Base-by-base conservation (phyloP, 2,113 vertebrate species). In the Hyperopisus bebe region DNA sequence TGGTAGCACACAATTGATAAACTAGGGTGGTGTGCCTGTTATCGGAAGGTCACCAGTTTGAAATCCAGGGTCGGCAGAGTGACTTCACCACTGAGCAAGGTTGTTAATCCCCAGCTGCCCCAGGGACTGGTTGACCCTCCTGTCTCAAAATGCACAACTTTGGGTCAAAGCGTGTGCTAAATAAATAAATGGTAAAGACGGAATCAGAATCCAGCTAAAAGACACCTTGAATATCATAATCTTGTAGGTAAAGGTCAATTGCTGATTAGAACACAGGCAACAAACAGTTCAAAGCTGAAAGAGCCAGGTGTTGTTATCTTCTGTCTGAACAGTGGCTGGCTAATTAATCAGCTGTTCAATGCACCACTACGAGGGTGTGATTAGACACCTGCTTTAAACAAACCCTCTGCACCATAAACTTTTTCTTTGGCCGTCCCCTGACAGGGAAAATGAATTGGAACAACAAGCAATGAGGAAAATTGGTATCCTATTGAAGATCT, bases 381-480 rank as follows among this genome's bases (percentile, higher is more conserved):
- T 80, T 42, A 80, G 74, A 80, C 74, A 80, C 74, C 35, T 80
- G 74, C 17, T 80, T 80, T 80, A 80, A 42, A 80, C 74, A 80
- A 80, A 42, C 35, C 74, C 74, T 15, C 11, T 80, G 74, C 35
- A 80, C 74, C 74, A 80, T 80, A 42, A 42, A 80, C 74, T 39
- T 80, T 42, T 80, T 8, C 35, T 80, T 70, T 70, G 62, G 62
- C 35, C 17, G 74, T 80, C 13, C 74, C 74, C 74, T 80, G 74
- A 80, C 74, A 80, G 39, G 35, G 74, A 42, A 80, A 80, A 80
- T 80, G 74, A 80, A 80, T 42, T 13, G n/a, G 17, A 42, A 80
- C 35, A 80, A 35, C 74, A 80, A 80, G 74, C 74, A 80, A 80
- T 39, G 74, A 80, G 74, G 74, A 80, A 39, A 80, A 42, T 19